Percentiles rank a stretch among this genome's conserved stretches.
These are phyloP conservation scores for Biston stratarius DNA, from an alignment of 2,888 invertebrate species.

Conservation along the genomic window DNA sequence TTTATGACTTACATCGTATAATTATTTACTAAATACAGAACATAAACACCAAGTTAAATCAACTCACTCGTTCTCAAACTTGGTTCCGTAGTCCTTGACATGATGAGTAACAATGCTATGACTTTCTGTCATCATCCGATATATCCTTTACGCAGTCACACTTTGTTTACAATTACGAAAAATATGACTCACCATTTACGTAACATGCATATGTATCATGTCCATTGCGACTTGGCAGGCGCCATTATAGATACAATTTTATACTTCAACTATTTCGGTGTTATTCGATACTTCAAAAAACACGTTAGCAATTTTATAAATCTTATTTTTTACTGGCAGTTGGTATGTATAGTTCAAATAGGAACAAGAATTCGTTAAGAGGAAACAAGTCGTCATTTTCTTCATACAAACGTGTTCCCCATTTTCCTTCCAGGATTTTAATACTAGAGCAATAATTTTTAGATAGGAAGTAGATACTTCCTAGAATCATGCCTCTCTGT, in stretches of 20 bases:
- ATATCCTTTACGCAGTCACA: slow-evolving; percentile 20
- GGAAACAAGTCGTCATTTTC: no score
- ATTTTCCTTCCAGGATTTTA: no score
- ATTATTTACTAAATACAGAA: neutral
- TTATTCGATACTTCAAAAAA: slow-evolving; percentile 39
- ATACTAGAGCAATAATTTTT: no score
- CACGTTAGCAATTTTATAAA: slow-evolving; percentile 43
- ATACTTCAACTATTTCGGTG: slow-evolving; percentile 41
- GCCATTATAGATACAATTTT: slow-evolving; percentile 36
- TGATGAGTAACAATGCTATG: slow-evolving; percentile 18
- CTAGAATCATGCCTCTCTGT: no score
- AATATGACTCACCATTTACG: slow-evolving; percentile 38
- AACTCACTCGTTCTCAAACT: slow-evolving; percentile 13
- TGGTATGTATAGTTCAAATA: slow-evolving; percentile 39
- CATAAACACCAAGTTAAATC: neutral
- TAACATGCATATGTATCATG: slow-evolving; percentile 24
- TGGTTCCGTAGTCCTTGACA: slow-evolving; percentile 24
- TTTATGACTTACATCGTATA: neutral
- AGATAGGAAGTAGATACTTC: no score
- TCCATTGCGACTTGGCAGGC: slow-evolving; percentile 21
- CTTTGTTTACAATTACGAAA: slow-evolving; percentile 36
- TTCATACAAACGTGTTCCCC: no score
- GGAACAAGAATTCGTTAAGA: no score
- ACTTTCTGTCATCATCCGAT: slow-evolving; percentile 19
- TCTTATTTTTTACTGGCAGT: slow-evolving; percentile 47